Base-by-base conservation (phyloP, 1,140 invertebrate species). In the Sycobia sp. region DNA sequence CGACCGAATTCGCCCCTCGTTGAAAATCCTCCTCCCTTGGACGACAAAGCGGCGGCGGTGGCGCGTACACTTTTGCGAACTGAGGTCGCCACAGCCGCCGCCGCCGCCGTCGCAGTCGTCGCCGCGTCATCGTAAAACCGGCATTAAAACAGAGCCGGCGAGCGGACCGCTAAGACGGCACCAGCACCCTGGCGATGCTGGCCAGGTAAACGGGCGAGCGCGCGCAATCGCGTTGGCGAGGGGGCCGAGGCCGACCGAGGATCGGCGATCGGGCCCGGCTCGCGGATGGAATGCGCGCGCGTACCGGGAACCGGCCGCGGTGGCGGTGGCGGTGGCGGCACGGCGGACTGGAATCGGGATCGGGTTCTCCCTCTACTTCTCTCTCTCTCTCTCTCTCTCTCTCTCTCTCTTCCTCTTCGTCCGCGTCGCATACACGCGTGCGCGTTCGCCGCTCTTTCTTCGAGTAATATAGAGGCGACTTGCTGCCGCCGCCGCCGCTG, bases 301-400 rank as follows among this genome's bases (percentile, higher is more conserved):
- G 55, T 55, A 49, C 62, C 62, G 62, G 62, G 59, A 65, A 65
- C 62, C 62, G 62, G 62, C 62, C 62, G 47, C 36, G n/a, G n/a
- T n/a, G n/a, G n/a, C n/a, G n/a, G n/a, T n/a, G n/a, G n/a, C n/a
- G n/a, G n/a, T n/a, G n/a, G n/a, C n/a, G n/a, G n/a, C n/a, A n/a
- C n/a, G n/a, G n/a, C n/a, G 55, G 51, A 62, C 55, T 65, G 54
- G 55, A 58, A 65, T 65, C 62, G 62, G 62, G 62, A 65, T 65
- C 55, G 62, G 62, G 62, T 65, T 64, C 47, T 23, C 10, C 8
- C n/a, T 25, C 53, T 29, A 39, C 27, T 29, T 34, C 38, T 34
- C 47, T 32, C 53, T 20, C 53, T 32, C 51, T 41, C 20, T 44
- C 39, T 32, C 43, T 41, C 58, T 41, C 22, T 53, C 49, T 46